Base-by-base conservation (phyloP, 2,888 invertebrate species). In the Euclidia mi region DNA sequence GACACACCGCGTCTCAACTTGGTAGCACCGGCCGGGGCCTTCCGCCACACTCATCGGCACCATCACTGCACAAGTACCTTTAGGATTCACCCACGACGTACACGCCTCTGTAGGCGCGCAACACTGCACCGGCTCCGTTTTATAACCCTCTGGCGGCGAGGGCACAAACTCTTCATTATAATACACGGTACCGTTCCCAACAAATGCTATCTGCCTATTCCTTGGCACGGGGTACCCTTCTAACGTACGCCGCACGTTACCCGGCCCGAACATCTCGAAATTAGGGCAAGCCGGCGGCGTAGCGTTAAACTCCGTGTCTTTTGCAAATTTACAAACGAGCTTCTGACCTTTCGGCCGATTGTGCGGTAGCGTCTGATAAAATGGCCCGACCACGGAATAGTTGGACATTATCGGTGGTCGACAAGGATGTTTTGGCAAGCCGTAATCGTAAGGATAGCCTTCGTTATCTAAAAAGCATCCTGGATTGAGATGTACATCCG, bases 381-480 rank as follows among this genome's bases (percentile, higher is more conserved):
- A 96, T 1, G 94, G 90, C 0, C 94, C 92, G 12, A 91, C 88
- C 9, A 91, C 87, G 0, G 92, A 87, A 65, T 92, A 92, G 78
- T 93, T 93, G 6, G 92, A 88, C 85, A 92, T 90, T 59, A 93
- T 86, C 6, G 94, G 90, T 32, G 92, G 87, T 53, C 94, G 87
- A 71, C 89, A 92, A 9, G 94, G 92, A 57, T 96, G 94, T 80
- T 97, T 97, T 0, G 97, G 97, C 38, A 97, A 90, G 14, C 97
- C 97, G 76, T 96, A 97, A 84, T 97, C 97, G 57, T 97, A 95
- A 4, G 97, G 97, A 80, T 97, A 96, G n/a, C 96, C 97, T 64
- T 98, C 97, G 66, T 96, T 96, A 71, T 97, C 97, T 70, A 97
- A 90, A 82, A 97, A 97, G 79, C 96, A 96, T n/a, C 96, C 96